phyloP scores from a whole-genome alignment of 2,113 vertebrate genomes.

The Cricetomys ansorgei region DNA sequence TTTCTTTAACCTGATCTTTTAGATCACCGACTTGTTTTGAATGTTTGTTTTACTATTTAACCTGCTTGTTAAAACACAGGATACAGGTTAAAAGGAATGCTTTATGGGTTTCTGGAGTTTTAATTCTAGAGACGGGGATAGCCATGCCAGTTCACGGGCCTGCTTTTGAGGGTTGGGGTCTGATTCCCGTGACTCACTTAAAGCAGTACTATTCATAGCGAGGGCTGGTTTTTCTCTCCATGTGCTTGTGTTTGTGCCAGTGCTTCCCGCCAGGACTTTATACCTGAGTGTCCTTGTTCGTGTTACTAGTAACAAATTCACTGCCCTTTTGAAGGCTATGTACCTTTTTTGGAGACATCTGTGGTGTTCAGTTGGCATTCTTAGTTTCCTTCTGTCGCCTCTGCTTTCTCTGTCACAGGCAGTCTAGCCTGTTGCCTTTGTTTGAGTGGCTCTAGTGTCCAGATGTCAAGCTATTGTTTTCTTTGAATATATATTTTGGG shows the following conservation, averaged over 20 bases:
- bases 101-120: background rate
- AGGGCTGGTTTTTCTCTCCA: background rate
- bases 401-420: background rate
- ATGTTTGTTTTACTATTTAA: background rate
- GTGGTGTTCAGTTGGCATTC: background rate
- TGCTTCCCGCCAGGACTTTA: constrained; percentile 8
- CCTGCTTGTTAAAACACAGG: background rate
- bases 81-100: background rate
- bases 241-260: background rate
- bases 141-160: background rate
- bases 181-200: background rate
- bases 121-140: background rate
- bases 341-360: background rate
- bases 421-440: background rate
- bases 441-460: background rate
- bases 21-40: background rate
- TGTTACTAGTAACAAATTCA: background rate
- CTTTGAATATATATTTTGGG: background rate
- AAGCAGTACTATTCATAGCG: background rate
- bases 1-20: background rate
- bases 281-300: background rate
- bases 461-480: background rate
- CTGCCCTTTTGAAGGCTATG: background rate
- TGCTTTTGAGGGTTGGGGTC: background rate
- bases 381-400: background rate